These are phyloP conservation scores for Noctua pronuba DNA, from an alignment of 2,888 invertebrate genomes.

Conservation along the genomic window DNA sequence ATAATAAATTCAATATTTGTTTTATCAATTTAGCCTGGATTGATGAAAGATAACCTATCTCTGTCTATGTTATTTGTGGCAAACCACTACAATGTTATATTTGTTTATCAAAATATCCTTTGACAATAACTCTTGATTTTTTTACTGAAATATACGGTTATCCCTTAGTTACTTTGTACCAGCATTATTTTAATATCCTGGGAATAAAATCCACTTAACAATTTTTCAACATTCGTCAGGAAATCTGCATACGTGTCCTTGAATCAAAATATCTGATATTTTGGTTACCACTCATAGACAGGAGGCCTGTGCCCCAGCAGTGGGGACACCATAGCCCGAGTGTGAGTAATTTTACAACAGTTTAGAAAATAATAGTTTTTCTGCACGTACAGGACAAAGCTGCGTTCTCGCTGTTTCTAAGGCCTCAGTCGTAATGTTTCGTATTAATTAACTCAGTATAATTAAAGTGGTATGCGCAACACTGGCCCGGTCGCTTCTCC, in stretches of 20 bases:
- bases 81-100: background rate
- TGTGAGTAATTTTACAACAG: background rate
- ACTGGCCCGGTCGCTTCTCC: conserved; percentile 74
- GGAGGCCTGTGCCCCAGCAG: background rate
- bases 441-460: conserved; percentile 87
- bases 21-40: no score
- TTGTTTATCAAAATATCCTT: background rate
- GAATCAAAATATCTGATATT: background rate
- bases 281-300: background rate
- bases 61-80: background rate
- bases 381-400: background rate
- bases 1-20: no score
- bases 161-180: no score
- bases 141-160: background rate
- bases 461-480: conserved; percentile 85
- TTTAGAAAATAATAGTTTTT: background rate
- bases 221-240: background rate
- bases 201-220: background rate
- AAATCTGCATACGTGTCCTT: background rate
- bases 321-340: background rate
- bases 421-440: conserved; percentile 81
- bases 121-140: background rate
- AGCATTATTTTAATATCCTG: background rate
- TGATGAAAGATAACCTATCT: no score
- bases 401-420: conserved; percentile 56